phyloP scores from a whole-genome alignment of 2,797 vertebrate species.

The Acanthis flammea region DNA sequence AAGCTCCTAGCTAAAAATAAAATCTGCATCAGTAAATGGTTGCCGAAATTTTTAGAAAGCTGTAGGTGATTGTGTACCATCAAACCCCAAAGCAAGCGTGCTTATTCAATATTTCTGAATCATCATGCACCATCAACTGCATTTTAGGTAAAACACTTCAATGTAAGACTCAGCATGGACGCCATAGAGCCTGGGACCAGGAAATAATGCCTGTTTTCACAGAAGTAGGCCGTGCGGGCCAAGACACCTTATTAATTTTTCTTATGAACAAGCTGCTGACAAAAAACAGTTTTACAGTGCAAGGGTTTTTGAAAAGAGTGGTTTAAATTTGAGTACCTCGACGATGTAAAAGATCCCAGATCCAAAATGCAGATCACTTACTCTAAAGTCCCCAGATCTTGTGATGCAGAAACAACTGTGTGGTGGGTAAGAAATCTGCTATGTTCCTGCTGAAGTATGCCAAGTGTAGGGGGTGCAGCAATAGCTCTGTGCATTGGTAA shows the following conservation, averaged over 20 bases:
- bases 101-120: not conserved
- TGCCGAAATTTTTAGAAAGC: not conserved
- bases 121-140: not conserved
- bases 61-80: not conserved
- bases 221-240: not conserved
- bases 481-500: not conserved
- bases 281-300: not conserved
- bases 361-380: not conserved
- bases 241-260: not conserved
- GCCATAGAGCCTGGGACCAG: not conserved
- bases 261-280: not conserved
- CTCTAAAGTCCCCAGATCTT: not conserved
- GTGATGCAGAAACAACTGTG: not conserved
- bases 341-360: not conserved
- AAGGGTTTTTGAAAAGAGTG: not conserved
- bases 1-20: not conserved
- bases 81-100: not conserved
- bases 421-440: not conserved
- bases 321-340: not conserved
- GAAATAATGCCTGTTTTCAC: not conserved
- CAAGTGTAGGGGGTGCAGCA: not conserved
- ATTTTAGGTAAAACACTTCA: not conserved
- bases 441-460: not conserved
- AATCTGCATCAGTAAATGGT: not conserved
- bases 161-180: not conserved